These are phyloP conservation scores for Falco novaeseelandiae DNA, from an alignment of 2,797 vertebrate genomes.

Conservation along the genomic window DNA sequence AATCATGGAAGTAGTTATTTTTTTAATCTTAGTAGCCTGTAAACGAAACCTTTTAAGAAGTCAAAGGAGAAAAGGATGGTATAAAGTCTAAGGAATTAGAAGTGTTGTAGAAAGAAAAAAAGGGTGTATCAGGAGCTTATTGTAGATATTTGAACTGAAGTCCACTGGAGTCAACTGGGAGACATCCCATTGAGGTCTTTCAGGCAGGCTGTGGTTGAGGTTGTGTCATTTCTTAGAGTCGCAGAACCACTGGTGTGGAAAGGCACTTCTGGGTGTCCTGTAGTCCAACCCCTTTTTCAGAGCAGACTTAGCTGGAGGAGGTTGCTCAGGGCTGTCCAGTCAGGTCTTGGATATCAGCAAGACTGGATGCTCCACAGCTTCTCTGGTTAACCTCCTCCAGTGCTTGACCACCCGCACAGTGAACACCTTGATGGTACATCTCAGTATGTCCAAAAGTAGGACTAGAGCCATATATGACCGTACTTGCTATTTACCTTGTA, in stretches of 20 bases:
- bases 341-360: not conserved
- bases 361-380: not conserved
- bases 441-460: not conserved
- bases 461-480: not conserved
- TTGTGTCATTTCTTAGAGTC: not conserved
- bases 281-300: not conserved
- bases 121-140: not conserved
- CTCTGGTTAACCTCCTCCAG: not conserved
- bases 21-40: not conserved
- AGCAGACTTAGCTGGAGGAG: not conserved
- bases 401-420: not conserved
- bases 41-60: not conserved
- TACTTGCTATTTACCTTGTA: not conserved
- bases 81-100: not conserved
- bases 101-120: not conserved
- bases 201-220: not conserved
- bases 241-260: not conserved
- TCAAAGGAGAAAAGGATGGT: not conserved
- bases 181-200: not conserved
- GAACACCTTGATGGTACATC: not conserved
- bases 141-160: not conserved
- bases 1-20: not conserved
- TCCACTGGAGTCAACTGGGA: not conserved
- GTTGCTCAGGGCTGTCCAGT: not conserved
- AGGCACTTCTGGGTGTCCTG: not conserved